Percentiles rank a stretch among this genome's conserved stretches.
Conservation (phyloP, 1,140 invertebrate genomes). For the Papilio xuthus region DNA sequence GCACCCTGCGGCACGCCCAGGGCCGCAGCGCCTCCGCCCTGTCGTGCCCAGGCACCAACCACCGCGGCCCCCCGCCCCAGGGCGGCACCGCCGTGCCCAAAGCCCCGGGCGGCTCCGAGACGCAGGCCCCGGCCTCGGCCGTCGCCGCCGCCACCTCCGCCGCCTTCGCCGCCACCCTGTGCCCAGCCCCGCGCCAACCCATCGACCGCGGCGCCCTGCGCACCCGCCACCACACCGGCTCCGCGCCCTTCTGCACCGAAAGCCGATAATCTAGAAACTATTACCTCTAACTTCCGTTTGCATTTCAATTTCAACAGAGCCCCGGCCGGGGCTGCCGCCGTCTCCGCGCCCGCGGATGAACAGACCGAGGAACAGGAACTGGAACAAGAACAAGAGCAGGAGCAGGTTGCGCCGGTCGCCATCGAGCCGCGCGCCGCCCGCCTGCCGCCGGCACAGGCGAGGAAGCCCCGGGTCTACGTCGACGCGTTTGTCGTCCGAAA, state of each 20-base stretch:
- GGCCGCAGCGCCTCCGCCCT: constrained; percentile 51
- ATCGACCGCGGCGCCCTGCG: constrained; percentile 60
- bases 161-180: constrained; percentile 58
- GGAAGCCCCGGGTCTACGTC: constrained; percentile 74
- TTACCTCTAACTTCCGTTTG: constrained; percentile 67
- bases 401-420: constrained; percentile 50
- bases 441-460: constrained; percentile 56
- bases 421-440: constrained; percentile 62
- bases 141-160: constrained; percentile 58
- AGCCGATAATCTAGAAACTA: constrained; percentile 66
- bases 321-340: constrained; percentile 50
- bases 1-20: constrained; percentile 51
- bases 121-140: constrained; percentile 56
- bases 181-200: constrained; percentile 60
- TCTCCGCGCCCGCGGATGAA: constrained; percentile 43
- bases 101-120: constrained; percentile 54
- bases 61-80: constrained; percentile 57
- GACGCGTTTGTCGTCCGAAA: constrained; percentile 77
- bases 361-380: constrained; percentile 45
- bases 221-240: constrained; percentile 57
- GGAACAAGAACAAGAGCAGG: constrained; percentile 50
- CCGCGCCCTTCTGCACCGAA: constrained; percentile 53
- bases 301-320: constrained; percentile 69
- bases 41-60: constrained; percentile 50
- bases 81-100: constrained; percentile 62